Evolutionary conservation across 2,113 vertebrate species (phyloP).

Genomic region (Reinhardtius hippoglossoides): DNA sequence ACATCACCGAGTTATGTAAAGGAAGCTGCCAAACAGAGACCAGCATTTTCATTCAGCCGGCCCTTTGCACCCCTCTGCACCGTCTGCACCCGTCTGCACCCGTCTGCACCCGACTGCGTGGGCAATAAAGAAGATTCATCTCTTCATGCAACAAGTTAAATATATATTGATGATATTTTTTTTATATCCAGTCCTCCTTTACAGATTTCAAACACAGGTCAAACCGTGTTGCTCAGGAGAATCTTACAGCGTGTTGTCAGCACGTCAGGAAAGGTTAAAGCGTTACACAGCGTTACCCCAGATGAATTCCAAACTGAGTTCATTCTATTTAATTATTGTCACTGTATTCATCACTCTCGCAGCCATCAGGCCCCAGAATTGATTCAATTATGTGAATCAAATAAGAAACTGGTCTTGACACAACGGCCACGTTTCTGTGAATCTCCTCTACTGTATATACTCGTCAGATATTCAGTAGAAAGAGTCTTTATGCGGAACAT

Average conservation of each 20-base stretch:
- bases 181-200: not conserved
- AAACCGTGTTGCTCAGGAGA: not conserved
- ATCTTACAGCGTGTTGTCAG: not conserved
- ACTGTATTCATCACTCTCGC: not conserved
- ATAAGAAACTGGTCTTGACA: constrained; percentile 1
- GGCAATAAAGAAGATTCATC: constrained; percentile 1
- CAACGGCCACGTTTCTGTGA: not conserved
- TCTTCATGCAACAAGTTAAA: constrained; percentile 3
- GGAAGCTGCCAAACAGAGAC: not conserved
- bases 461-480: not conserved
- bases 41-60: not conserved
- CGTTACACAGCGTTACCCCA: not conserved
- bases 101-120: not conserved
- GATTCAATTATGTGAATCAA: not conserved
- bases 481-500: too few relatives aligned
- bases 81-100: too few relatives aligned
- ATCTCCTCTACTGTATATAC: too few relatives aligned
- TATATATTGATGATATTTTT: not conserved
- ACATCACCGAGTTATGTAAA: not conserved
- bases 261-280: not conserved
- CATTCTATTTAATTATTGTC: not conserved
- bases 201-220: not conserved
- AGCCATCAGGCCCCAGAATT: not conserved
- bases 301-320: not conserved
- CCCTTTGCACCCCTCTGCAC: too few relatives aligned